Evolutionary conservation across 1,140 invertebrate species (phyloP).

Genomic region (roundworm (Caenorhabditis elegans)): DNA sequence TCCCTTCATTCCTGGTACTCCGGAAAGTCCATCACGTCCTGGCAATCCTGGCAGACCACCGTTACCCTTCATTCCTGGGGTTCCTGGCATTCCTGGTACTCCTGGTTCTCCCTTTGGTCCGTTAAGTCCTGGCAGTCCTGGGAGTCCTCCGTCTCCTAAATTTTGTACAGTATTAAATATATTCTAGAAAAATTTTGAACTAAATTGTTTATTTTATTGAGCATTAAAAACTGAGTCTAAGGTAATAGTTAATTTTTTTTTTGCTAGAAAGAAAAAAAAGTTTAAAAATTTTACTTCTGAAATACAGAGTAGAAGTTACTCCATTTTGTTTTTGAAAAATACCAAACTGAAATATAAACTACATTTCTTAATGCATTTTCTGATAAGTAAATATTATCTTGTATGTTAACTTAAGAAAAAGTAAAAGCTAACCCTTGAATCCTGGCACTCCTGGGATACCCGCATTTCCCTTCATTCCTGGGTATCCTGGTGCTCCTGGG

Average conservation of each 20-base stretch:
- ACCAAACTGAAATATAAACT: too few relatives aligned
- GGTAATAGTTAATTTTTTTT: too few relatives aligned
- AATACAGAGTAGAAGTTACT: too few relatives aligned
- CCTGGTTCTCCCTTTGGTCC: slow-evolving; percentile 50
- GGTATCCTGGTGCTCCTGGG: slow-evolving; percentile 58
- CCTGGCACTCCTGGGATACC: slow-evolving; percentile 61
- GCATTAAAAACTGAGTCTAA: too few relatives aligned
- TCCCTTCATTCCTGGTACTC: slow-evolving; percentile 69
- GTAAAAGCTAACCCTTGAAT: slow-evolving; percentile 51
- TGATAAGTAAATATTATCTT: too few relatives aligned
- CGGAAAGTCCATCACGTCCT: slow-evolving; percentile 68
- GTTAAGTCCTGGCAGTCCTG: slow-evolving; percentile 53
- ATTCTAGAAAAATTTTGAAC: background rate
- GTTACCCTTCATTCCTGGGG: slow-evolving; percentile 73
- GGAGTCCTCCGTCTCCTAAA: slow-evolving; percentile 52
- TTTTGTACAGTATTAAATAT: background rate
- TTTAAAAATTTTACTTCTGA: too few relatives aligned
- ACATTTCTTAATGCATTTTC: too few relatives aligned
- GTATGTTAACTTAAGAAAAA: too few relatives aligned
- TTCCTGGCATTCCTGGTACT: slow-evolving; percentile 59
- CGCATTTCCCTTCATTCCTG: slow-evolving; percentile 50
- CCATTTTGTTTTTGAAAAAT: too few relatives aligned
- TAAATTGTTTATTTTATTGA: too few relatives aligned
- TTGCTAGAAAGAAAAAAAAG: too few relatives aligned
- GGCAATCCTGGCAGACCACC: slow-evolving; percentile 69